Evolutionary conservation across 2,797 vertebrate species (phyloP).

Genomic region (Platalea minor): DNA sequence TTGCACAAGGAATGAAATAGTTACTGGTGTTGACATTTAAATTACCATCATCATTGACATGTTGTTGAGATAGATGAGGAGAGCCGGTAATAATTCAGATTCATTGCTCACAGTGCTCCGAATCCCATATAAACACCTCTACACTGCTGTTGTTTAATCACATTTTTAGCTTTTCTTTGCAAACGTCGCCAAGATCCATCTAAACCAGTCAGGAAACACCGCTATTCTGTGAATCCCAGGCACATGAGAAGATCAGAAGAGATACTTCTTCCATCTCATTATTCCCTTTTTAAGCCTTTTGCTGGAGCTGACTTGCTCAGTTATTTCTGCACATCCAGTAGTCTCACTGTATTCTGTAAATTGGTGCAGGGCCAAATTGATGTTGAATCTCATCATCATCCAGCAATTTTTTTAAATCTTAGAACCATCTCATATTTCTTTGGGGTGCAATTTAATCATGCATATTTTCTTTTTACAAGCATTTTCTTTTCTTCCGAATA

Average conservation of each 20-base stretch:
- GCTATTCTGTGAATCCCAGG: not conserved
- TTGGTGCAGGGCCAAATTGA: not conserved
- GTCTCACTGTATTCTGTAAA: not conserved
- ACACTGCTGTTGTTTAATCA: not conserved
- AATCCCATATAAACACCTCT: conserved; percentile 3
- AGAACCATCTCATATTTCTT: not conserved
- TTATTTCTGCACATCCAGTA: not conserved
- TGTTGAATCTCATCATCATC: not conserved
- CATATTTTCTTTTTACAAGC: not conserved
- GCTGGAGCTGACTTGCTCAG: not conserved
- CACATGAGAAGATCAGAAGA: not conserved
- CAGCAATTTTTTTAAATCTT: not conserved
- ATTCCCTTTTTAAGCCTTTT: not conserved
- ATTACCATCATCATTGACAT: conserved; percentile 4
- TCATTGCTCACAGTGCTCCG: not conserved
- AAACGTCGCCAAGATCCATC: not conserved
- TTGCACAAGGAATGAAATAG: not conserved
- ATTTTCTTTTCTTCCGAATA: not conserved
- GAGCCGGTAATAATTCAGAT: conserved; percentile 12
- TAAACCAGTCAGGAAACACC: not conserved
- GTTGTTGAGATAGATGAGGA: conserved; percentile 10
- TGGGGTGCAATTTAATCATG: not conserved
- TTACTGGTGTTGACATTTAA: conserved; percentile 40
- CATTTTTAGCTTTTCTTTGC: conserved; percentile 19
- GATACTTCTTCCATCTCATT: not conserved